Conservation (phyloP, 2,888 invertebrate species). For the Busseola fusca region DNA sequence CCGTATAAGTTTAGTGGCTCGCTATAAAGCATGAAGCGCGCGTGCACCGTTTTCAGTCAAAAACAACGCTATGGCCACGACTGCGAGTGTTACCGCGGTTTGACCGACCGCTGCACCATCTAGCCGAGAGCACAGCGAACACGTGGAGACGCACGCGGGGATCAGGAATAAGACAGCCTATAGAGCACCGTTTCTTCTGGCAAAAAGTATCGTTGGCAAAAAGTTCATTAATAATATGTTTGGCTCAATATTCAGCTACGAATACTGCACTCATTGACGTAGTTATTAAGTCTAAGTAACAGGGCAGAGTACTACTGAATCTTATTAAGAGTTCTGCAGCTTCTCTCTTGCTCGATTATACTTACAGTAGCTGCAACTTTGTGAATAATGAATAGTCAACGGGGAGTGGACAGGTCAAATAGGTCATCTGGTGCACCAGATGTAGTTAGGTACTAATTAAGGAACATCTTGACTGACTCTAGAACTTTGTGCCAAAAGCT, state of each 20-base stretch:
- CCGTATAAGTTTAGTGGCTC: conserved; percentile 71
- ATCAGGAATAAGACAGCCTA: conserved; percentile 40
- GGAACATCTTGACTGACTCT: not conserved
- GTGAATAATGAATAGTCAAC: not conserved
- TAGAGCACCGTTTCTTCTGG: conserved; percentile 20
- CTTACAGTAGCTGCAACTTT: not conserved
- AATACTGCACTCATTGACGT: not conserved
- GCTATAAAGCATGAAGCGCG: conserved; percentile 77
- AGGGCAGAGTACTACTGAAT: not conserved
- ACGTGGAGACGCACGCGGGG: conserved; percentile 67
- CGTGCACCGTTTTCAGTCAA: conserved; percentile 88
- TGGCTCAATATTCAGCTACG: not conserved
- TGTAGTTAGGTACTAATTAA: not conserved
- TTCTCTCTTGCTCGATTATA: not conserved
- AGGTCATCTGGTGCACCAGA: not conserved
- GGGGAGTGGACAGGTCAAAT: not conserved
- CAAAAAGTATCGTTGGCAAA: not conserved
- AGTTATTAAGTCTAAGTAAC: not conserved
- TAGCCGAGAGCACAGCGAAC: conserved; percentile 68
- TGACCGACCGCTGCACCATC: conserved; percentile 75
- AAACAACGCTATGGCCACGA: conserved; percentile 85
- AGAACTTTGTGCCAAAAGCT: not conserved
- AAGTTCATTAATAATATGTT: not conserved
- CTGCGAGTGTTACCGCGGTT: conserved; percentile 82
- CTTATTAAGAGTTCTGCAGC: not conserved